Conservation (phyloP, 1,140 invertebrate genomes). For the Rhopalosiphum padi region DNA sequence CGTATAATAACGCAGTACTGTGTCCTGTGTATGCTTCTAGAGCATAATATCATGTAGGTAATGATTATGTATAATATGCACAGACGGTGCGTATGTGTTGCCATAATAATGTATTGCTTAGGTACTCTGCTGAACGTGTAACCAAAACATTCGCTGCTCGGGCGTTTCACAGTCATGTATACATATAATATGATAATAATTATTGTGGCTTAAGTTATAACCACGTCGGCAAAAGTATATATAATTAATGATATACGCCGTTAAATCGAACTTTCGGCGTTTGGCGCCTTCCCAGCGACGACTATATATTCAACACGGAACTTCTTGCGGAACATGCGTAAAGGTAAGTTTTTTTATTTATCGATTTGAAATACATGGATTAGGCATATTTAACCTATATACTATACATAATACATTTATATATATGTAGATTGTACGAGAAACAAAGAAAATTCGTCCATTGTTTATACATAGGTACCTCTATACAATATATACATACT, state of each 20-base stretch:
- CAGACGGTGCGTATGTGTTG: too few species aligned
- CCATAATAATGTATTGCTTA: background rate
- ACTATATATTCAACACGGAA: background rate
- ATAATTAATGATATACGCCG: background rate
- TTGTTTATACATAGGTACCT: too few species aligned
- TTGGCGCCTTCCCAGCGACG: background rate
- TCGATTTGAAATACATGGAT: background rate
- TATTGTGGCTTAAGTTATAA: background rate
- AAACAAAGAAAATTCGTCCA: too few species aligned
- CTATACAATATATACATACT: background rate
- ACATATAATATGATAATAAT: background rate
- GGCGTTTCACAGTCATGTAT: background rate
- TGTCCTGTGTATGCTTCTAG: too few species aligned
- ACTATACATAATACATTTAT: too few species aligned
- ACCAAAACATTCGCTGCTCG: background rate
- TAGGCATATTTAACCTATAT: too few species aligned
- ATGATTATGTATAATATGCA: too few species aligned
- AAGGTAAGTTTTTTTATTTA: constrained; percentile 26
- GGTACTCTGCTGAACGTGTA: background rate
- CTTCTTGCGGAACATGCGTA: background rate
- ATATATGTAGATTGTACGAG: too few species aligned
- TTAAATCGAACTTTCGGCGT: background rate
- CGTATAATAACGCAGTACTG: too few species aligned
- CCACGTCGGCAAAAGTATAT: background rate
- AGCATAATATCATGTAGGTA: too few species aligned